Conservation (phyloP, 2,888 invertebrate genomes). For the Aproaerema taeniolella region DNA sequence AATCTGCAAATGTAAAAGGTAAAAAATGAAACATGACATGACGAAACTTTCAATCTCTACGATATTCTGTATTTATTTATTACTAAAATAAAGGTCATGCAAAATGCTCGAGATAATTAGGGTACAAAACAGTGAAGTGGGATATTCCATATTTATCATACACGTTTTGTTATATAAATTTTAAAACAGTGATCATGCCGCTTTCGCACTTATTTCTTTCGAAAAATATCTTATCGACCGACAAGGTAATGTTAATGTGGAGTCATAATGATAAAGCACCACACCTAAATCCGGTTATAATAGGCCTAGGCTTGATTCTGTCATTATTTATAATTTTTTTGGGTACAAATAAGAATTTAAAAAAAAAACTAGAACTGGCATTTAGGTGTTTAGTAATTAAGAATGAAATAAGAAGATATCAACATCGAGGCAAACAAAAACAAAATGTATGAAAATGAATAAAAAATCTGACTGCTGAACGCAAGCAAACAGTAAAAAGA, state of each 20-base stretch:
- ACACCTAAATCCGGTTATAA: constrained; percentile 12
- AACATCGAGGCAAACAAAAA: constrained; percentile 2
- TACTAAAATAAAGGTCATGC: too few relatives aligned
- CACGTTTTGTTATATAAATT: constrained; percentile 3
- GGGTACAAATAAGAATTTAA: too few relatives aligned
- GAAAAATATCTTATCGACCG: constrained; percentile 8
- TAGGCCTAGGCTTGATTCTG: constrained; percentile 3
- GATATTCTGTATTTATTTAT: too few relatives aligned
- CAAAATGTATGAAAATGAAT: not conserved
- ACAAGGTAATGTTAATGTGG: constrained; percentile 6
- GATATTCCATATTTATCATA: not conserved
- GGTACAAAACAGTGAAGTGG: too few relatives aligned
- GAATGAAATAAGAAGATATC: not conserved
- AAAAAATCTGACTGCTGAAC: not conserved
- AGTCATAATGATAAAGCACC: constrained; percentile 3
- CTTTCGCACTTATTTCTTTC: constrained; percentile 2
- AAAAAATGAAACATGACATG: too few relatives aligned
- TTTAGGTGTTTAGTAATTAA: too few relatives aligned
- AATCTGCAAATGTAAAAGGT: too few relatives aligned
- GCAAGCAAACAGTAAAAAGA: constrained; percentile 3
- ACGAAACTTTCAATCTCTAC: too few relatives aligned
- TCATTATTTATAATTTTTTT: too few relatives aligned
- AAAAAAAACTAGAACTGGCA: too few relatives aligned
- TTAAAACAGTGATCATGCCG: not conserved
- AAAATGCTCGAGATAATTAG: too few relatives aligned